These are phyloP conservation scores for Miniopterus natalensis DNA, from an alignment of 2,113 vertebrate species.

Conservation along the genomic window DNA sequence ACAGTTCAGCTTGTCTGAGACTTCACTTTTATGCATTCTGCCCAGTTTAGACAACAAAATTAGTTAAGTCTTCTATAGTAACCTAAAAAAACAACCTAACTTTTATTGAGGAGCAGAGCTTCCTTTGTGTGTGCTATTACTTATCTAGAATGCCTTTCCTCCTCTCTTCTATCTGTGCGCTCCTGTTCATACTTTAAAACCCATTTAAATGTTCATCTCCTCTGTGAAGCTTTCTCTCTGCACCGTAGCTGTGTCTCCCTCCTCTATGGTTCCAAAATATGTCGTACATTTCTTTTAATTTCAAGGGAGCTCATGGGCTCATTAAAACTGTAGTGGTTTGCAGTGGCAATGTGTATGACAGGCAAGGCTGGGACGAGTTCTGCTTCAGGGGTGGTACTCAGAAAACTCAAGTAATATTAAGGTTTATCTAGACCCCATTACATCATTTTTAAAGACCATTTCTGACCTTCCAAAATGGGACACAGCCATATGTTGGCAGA, in stretches of 20 bases:
- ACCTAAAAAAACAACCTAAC: background rate
- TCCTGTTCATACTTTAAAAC: background rate
- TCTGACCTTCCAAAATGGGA: conserved; percentile 42
- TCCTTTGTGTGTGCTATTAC: background rate
- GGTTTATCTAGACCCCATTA: conserved; percentile 24
- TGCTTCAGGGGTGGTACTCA: background rate
- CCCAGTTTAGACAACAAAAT: background rate
- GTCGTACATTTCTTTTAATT: background rate
- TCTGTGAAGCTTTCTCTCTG: background rate
- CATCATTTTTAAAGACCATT: conserved; percentile 36
- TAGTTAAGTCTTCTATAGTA: background rate
- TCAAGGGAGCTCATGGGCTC: background rate
- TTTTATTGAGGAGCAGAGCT: background rate
- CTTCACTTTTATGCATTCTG: background rate
- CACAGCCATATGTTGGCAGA: conserved; percentile 12
- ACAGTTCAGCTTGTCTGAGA: background rate
- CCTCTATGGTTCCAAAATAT: background rate
- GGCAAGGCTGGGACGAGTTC: background rate
- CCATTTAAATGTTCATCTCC: background rate
- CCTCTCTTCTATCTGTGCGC: background rate
- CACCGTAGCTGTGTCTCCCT: background rate
- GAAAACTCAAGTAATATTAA: conserved; percentile 20
- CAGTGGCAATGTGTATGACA: background rate
- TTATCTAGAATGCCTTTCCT: background rate
- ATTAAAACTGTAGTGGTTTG: background rate